Percentiles rank a stretch among this genome's conserved stretches.
These are phyloP conservation scores for Polyommatus iphigenia DNA, from an alignment of 2,888 invertebrate species.

Conservation along the genomic window DNA sequence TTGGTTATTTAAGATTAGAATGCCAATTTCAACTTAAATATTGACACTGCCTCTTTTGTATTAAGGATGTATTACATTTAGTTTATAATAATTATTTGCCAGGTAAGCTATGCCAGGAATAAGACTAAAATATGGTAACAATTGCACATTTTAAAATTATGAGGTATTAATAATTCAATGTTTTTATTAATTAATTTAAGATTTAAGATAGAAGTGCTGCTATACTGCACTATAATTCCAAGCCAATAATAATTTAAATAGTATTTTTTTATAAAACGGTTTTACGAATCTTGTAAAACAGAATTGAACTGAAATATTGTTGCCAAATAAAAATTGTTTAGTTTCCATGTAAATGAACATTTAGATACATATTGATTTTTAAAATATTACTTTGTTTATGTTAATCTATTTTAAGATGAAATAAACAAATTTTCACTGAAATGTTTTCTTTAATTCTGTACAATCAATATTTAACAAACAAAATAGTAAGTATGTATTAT, in stretches of 20 bases:
- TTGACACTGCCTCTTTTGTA: conserved; percentile 31
- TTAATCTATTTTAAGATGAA: conserved; percentile 34
- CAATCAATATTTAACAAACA: background rate
- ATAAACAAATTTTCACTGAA: conserved; percentile 25
- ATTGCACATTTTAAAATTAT: conserved; percentile 26
- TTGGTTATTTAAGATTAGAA: conserved; percentile 44
- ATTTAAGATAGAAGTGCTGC: conserved; percentile 28
- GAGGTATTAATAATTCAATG: conserved; percentile 7
- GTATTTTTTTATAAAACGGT: conserved; percentile 25
- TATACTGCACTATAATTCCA: conserved; percentile 26
- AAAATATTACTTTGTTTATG: conserved; percentile 31
- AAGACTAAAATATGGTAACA: background rate
- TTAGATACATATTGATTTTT: conserved; percentile 33
- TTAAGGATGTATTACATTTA: conserved; percentile 23
- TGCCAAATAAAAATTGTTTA: conserved; percentile 30
- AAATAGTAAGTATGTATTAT: background rate
- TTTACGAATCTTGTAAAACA: conserved; percentile 22
- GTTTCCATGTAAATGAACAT: conserved; percentile 21
- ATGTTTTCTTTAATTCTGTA: conserved; percentile 1
- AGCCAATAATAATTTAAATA: conserved; percentile 27
- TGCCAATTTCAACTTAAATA: conserved; percentile 21
- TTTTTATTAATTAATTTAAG: conserved; percentile 23
- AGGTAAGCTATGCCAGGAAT: background rate
- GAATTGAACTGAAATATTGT: conserved; percentile 27
- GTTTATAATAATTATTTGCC: conserved; percentile 12